Evolutionary conservation across 1,140 invertebrate species (phyloP).

Genomic region (Drosophila funebris): DNA sequence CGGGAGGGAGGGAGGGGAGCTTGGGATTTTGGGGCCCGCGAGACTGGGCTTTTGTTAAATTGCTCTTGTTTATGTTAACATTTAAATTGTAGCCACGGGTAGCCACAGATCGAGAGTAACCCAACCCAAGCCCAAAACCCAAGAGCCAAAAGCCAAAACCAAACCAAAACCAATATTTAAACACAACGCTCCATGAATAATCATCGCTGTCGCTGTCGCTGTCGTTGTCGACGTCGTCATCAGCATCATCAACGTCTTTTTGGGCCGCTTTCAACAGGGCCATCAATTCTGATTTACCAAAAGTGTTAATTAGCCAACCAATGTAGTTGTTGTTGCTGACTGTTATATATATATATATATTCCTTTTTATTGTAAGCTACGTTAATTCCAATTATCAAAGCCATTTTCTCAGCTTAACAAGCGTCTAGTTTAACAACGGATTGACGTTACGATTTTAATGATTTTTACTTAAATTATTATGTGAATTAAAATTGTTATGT

Average conservation of each 20-base stretch:
- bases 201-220: conserved; percentile 58
- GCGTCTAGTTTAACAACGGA: conserved; percentile 13
- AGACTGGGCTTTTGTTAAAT: conserved; percentile 75
- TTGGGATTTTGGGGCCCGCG: not conserved
- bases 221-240: conserved; percentile 43
- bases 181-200: conserved; percentile 78
- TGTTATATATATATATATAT: not conserved
- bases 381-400: not conserved
- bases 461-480: too few relatives aligned
- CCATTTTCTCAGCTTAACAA: not conserved
- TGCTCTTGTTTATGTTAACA: conserved; percentile 83
- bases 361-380: not conserved
- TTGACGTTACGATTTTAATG: too few relatives aligned
- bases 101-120: conserved; percentile 32
- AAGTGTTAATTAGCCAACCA: conserved; percentile 76
- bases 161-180: conserved; percentile 80
- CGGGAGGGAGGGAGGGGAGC: too few relatives aligned
- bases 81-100: conserved; percentile 83
- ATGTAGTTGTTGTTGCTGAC: conserved; percentile 7
- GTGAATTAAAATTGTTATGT: too few relatives aligned
- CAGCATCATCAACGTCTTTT: conserved; percentile 24
- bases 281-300: conserved; percentile 80
- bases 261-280: conserved; percentile 70
- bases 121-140: not conserved
- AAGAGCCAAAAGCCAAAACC: conserved; percentile 20